A percentile compares a stretch with the other conserved stretches of the same genome.
phyloP scores from a whole-genome alignment of 1,140 invertebrate genomes.

The Radopholus similis region DNA sequence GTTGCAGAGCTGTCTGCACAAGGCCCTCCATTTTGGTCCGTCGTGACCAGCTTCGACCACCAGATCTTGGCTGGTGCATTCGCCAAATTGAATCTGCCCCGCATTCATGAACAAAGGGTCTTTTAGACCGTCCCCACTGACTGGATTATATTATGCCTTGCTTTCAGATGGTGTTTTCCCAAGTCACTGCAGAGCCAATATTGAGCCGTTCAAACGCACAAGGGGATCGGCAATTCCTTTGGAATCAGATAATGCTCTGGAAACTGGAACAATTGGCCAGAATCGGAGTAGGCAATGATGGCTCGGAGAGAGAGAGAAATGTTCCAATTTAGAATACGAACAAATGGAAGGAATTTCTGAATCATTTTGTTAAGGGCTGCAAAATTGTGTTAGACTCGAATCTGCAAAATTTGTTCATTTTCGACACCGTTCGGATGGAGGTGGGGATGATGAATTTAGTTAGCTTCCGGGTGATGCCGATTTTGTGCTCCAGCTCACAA shows the following conservation, averaged over 20 bases:
- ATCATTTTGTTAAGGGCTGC: conserved; percentile 17
- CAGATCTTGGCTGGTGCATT: not conserved
- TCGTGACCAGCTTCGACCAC: conserved; percentile 23
- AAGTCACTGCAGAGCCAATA: conserved; percentile 19
- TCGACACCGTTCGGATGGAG: conserved; percentile 24
- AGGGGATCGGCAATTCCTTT: not conserved
- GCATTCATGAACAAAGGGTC: conserved; percentile 10
- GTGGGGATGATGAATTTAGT: not conserved
- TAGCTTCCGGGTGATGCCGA: too few relatives aligned
- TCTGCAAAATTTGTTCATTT: conserved; percentile 15
- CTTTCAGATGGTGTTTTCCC: conserved; percentile 28
- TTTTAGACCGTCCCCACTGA: not conserved
- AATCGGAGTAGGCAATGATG: conserved; percentile 12
- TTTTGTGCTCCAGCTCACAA: conserved; percentile 2
- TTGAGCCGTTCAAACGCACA: conserved; percentile 3
- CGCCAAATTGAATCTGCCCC: not conserved
- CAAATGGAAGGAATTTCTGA: conserved; percentile 28
- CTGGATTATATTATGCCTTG: not conserved
- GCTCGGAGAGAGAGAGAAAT: not conserved
- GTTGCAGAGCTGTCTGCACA: conserved; percentile 8
- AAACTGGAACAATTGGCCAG: conserved; percentile 32
- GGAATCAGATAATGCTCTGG: conserved; percentile 22
- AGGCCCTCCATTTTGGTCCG: conserved; percentile 25
- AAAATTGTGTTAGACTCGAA: conserved; percentile 12
- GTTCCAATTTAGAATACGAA: conserved; percentile 3